Percentiles rank a stretch among this genome's conserved stretches.
phyloP scores from a whole-genome alignment of 2,888 invertebrate genomes.

The Harpagoxenus sublaevis region DNA sequence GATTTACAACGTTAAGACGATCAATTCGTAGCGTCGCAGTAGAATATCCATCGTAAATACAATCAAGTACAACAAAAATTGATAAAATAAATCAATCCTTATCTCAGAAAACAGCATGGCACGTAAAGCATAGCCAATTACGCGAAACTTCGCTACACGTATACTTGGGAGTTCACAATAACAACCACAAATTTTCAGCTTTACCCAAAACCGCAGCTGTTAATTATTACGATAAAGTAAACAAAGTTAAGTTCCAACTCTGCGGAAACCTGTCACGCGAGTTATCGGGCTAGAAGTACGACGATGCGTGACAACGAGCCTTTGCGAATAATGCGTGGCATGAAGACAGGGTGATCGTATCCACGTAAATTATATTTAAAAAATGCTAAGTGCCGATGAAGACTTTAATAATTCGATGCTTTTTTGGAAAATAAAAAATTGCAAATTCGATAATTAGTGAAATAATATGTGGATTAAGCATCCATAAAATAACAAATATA shows the following conservation, averaged over 20 bases:
- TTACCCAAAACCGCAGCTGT: slow-evolving; percentile 54
- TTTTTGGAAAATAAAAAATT: neutral
- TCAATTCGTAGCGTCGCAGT: neutral
- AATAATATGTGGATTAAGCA: neutral
- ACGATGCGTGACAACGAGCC: slow-evolving; percentile 39
- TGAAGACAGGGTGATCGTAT: neutral
- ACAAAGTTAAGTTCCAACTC: slow-evolving; percentile 44
- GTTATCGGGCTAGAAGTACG: slow-evolving; percentile 45
- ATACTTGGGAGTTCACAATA: slow-evolving; percentile 40
- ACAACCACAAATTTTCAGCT: slow-evolving; percentile 49
- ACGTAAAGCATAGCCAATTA: slow-evolving; percentile 27
- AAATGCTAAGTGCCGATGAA: neutral
- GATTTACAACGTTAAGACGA: neutral
- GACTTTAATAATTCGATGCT: neutral
- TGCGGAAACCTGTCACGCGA: slow-evolving; percentile 54
- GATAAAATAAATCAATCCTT: slow-evolving; percentile 11
- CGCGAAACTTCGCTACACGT: slow-evolving; percentile 12
- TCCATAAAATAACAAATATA: neutral
- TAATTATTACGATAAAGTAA: slow-evolving; percentile 58
- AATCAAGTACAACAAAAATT: neutral
- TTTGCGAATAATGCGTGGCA: slow-evolving; percentile 44
- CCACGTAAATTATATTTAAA: neutral
- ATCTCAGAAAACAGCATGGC: slow-evolving; percentile 12
- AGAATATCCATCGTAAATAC: neutral
- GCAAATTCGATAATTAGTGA: neutral